Percentiles rank a stretch among this genome's conserved stretches.
Evolutionary conservation across 92 coral and sea anemone genomes (phyloP).

Genomic region (Phymanthus crucifer): DNA sequence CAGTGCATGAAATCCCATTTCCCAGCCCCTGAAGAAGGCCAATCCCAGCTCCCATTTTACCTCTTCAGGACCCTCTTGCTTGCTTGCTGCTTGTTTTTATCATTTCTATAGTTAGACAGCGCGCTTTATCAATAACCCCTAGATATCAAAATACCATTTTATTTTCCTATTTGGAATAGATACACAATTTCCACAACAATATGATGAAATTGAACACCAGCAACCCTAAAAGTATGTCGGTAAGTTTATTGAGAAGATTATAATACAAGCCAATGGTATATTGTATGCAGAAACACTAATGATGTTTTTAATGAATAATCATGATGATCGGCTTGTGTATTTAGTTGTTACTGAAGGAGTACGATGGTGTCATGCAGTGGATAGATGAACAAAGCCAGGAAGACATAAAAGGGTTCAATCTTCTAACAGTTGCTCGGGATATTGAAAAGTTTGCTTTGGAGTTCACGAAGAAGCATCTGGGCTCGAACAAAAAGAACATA

Average conservation of each 20-base stretch:
- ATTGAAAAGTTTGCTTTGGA: conserved; percentile 19
- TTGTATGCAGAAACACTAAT: too few species aligned
- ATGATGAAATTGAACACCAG: background rate
- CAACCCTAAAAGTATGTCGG: background rate
- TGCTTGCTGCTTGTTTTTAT: too few species aligned
- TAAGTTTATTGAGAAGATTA: background rate
- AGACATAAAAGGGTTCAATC: background rate
- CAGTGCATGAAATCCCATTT: too few species aligned
- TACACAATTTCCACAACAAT: background rate
- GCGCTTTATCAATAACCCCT: too few species aligned
- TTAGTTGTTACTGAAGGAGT: background rate
- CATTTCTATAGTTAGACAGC: too few species aligned
- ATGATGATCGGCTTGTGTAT: too few species aligned
- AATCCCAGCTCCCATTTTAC: too few species aligned
- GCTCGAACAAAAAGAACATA: background rate
- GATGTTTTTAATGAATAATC: too few species aligned
- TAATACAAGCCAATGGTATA: background rate
- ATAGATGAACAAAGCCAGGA: background rate
- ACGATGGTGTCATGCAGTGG: background rate
- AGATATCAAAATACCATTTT: too few species aligned
- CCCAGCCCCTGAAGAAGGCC: too few species aligned
- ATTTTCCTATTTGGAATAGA: too few species aligned
- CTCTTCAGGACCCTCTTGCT: too few species aligned
- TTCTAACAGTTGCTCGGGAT: background rate
- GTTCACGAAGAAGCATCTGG: conserved; percentile 9